A percentile compares a stretch with the other conserved stretches of the same genome.
phyloP scores from a whole-genome alignment of 2,113 vertebrate genomes.

The Calyptommatus sinebrachiatus region DNA sequence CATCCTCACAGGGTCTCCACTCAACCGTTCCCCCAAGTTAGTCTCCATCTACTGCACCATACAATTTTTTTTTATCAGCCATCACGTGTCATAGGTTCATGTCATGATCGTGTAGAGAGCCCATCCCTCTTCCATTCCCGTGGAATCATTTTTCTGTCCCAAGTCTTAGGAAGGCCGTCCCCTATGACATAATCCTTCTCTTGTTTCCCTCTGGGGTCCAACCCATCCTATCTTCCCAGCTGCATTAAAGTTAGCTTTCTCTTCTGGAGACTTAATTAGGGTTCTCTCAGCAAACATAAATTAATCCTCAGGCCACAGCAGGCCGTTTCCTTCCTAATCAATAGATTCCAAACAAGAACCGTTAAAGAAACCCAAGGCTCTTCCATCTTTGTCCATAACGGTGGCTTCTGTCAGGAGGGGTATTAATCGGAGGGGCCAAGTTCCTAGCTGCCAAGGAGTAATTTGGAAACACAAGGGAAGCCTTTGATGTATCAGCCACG shows the following conservation, averaged over 20 bases:
- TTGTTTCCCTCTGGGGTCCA: constrained; percentile 34
- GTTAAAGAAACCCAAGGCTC: background rate
- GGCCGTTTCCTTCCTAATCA: constrained; percentile 28
- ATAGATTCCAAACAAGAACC: constrained; percentile 30
- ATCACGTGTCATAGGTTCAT: too few relatives aligned
- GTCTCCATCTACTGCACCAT: too few relatives aligned
- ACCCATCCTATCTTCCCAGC: constrained; percentile 43
- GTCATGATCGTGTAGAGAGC: too few relatives aligned
- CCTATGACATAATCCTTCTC: background rate
- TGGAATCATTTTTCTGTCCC: too few relatives aligned
- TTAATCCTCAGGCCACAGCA: constrained; percentile 60
- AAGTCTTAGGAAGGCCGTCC: background rate
- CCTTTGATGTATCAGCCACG: background rate
- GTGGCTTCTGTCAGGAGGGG: fast-evolving
- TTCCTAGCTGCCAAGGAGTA: background rate
- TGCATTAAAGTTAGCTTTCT: constrained; percentile 71
- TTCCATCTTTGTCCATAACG: background rate
- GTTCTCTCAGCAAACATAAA: constrained; percentile 67
- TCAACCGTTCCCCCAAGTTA: too few relatives aligned
- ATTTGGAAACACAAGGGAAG: background rate
- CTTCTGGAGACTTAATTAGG: constrained; percentile 72
- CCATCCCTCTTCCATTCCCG: background rate
- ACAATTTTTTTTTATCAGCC: background rate
- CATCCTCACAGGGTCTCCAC: background rate
- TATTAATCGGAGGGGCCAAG: background rate